Evolutionary conservation across 2,797 vertebrate genomes (phyloP), one percentile per base, ranked within the genome.

Genomic region (Hephaestus fuliginosus): DNA sequence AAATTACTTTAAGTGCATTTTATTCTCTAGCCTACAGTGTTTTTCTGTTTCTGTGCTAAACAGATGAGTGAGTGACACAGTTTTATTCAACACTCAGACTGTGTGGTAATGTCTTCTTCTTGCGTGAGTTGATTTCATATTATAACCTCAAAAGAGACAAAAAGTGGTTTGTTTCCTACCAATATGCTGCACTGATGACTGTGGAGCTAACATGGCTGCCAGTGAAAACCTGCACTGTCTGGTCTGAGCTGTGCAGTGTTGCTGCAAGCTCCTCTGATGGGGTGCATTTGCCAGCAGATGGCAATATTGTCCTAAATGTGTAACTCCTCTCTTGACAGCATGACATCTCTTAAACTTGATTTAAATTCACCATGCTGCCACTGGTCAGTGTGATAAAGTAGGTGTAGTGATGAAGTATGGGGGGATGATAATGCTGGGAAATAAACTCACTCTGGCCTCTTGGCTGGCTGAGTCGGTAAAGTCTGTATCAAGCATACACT

Each of bases 161-260:
- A 67, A 55, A 70, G 20, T 33, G 4, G 2, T 36, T 65, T 30
- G 1, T 57, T 52, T 18, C 25, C 48, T 22, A 15, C 22, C 22
- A 66, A 15, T 62, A 62, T 56, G 71, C 44, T 62, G 15, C 12
- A 57, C 2, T 74, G 41, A 61, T 72, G 44, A 58, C 62, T 65
- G 61, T 76, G 53, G 41, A 52, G 46, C 55, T 76, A 91, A 89
- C 85, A 91, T 90, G 90, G 88, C 89, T 88, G 88, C 86, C 89
- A 56, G 53, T 41, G 33, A 81, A 85, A 87, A 80, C 61, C 76
- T 81, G 71, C 74, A 64, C 60, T 46, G 70, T 65, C 72, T 78
- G 55, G 72, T 74, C 60, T 71, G 69, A 65, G 17, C 72, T 49
- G 25, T 8, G 6, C 25, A 18, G 48, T 28, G 28, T 4, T 57